Evolutionary conservation across 2,888 invertebrate species (phyloP), one percentile per base, ranked within the genome.

Genomic region (Cactoblastis cactorum): DNA sequence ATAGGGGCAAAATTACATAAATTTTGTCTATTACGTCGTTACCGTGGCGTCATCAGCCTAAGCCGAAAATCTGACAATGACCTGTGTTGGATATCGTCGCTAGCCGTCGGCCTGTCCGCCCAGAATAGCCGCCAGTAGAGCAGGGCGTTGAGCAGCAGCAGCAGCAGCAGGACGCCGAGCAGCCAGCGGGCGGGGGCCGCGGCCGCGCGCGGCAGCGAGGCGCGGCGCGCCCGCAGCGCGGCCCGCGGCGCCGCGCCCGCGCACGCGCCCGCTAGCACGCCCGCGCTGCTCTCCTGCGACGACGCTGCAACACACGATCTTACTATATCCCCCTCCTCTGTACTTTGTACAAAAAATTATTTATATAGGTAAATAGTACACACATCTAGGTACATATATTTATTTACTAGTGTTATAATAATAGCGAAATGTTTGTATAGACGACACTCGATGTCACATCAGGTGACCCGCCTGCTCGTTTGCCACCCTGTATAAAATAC

Each of bases 101-200:
- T 64, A 37, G 32, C 37, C 38, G 11, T 53, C 33, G 3, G 45
- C 52, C 14, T 57, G 74, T 95, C 94, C 57, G 94, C 79, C 61
- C 92, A 91, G 94, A 95, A 95, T 61, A 97, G 90, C 84, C 95
- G 94, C 86, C 95, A 95, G 90, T 96, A 96, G 54, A 97, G 92
- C 77, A 95, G 90, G 58, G 94, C 95, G 73, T 94, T 92, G 59
- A 94, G 65, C 37, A 92, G 80, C 53, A 90, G 71, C 65, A 90
- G 71, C 57, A 77, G 49, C 67, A 96, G 82, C 65, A 95, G 84
- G 58, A 94, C 91, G 60, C 92, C 90, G 58, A 92, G 83, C 67
- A 94, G 87, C 79, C 80, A 80, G 18, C 28, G 49, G 51, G 47
- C 50, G 53, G 19, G 77, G 58, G 80, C 67, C 83, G 62, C 75